A percentile compares a stretch with the other conserved stretches of the same genome.
Conservation (phyloP, 2,888 invertebrate genomes). For the Syrista parreyssii region DNA sequence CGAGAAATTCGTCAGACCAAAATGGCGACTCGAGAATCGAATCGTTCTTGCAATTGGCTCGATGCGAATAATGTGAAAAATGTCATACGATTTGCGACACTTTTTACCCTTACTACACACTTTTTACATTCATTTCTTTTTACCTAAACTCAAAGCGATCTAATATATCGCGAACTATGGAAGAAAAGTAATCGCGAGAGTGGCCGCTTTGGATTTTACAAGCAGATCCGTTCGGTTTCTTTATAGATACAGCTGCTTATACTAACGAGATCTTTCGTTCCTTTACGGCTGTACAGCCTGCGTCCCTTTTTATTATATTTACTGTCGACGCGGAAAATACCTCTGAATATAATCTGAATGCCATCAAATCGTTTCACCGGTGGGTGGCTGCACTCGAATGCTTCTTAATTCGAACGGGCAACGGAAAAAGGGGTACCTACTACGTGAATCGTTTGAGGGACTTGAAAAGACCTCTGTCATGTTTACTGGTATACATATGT, state of each 20-base stretch:
- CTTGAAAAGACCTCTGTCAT: background rate
- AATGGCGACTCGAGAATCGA: background rate
- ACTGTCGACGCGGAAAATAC: constrained; percentile 1
- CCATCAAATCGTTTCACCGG: constrained; percentile 42
- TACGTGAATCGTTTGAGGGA: background rate
- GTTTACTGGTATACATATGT: background rate
- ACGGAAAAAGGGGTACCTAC: background rate
- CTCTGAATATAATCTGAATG: constrained; percentile 53
- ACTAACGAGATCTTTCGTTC: constrained; percentile 2
- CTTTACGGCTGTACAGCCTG: background rate
- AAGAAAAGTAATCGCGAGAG: background rate
- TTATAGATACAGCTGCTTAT: constrained; percentile 2
- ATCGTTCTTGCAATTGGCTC: background rate
- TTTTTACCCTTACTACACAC: background rate
- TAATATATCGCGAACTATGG: background rate
- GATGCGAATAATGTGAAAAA: background rate
- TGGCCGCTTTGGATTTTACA: background rate
- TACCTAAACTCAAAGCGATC: background rate
- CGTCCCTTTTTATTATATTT: background rate
- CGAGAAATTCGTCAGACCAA: background rate
- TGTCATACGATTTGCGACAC: background rate
- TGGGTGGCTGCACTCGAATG: constrained; percentile 58
- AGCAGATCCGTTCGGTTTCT: background rate
- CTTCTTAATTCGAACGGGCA: constrained; percentile 40
- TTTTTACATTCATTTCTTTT: background rate